These are phyloP conservation scores for Suricata suricatta DNA, from an alignment of 2,113 vertebrate species.

Conservation along the genomic window DNA sequence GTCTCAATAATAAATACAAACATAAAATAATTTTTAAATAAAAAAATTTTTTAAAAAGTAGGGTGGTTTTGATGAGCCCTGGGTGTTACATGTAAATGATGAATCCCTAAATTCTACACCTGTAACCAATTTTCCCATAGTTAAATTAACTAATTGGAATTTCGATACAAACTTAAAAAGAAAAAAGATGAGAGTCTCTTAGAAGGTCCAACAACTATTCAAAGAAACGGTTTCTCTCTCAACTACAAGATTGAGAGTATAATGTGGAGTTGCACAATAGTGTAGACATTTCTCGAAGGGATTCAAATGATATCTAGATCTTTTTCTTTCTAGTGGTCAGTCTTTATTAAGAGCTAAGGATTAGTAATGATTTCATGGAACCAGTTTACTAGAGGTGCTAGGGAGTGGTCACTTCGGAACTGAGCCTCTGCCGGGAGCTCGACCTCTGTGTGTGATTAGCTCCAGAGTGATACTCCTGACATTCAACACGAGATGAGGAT, in stretches of 20 bases:
- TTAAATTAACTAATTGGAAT: too few species aligned
- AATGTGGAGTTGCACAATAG: background rate
- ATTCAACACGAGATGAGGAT: background rate
- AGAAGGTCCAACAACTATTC: background rate
- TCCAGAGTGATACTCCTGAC: background rate
- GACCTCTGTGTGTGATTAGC: background rate
- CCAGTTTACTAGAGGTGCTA: background rate
- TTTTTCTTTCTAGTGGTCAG: background rate
- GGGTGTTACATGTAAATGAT: too few species aligned
- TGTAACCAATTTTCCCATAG: too few species aligned
- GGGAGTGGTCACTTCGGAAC: background rate
- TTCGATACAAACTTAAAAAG: too few species aligned
- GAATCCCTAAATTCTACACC: too few species aligned
- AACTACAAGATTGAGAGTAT: background rate
- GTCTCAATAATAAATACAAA: too few species aligned
- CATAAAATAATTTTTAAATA: too few species aligned
- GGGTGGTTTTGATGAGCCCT: too few species aligned
- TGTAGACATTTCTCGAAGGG: background rate
- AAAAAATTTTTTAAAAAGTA: too few species aligned
- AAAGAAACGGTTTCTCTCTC: background rate
- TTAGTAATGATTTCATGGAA: constrained; percentile 12
- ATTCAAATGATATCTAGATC: background rate
- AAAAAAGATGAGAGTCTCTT: background rate
- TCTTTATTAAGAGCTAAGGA: background rate
- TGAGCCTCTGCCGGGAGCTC: background rate